Conservation (phyloP, 2,888 invertebrate species). For the Autographa gamma region DNA sequence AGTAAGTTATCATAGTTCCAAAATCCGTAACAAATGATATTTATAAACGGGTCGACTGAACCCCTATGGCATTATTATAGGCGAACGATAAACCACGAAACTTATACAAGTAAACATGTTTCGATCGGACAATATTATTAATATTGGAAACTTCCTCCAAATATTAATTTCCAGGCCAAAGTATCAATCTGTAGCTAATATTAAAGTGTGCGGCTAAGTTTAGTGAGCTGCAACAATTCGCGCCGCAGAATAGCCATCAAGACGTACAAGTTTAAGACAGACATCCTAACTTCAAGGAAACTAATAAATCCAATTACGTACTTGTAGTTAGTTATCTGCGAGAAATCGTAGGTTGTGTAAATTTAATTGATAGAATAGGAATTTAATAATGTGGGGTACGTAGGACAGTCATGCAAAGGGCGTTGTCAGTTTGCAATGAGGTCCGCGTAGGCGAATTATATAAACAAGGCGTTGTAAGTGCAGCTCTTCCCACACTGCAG, state of each 20-base stretch:
- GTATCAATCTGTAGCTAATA: constrained; percentile 52
- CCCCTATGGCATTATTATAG: neutral
- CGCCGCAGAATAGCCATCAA: constrained; percentile 56
- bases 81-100: neutral
- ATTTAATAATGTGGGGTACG: constrained; percentile 52
- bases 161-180: constrained; percentile 29
- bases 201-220: constrained; percentile 65
- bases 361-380: constrained; percentile 55
- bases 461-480: constrained; percentile 63
- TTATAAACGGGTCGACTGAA: neutral
- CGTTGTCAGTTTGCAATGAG: constrained; percentile 61
- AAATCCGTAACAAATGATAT: neutral
- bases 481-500: constrained; percentile 26
- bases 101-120: constrained; percentile 3
- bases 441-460: constrained; percentile 64
- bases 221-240: constrained; percentile 62
- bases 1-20: neutral
- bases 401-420: constrained; percentile 33
- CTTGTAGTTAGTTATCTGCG: constrained; percentile 37
- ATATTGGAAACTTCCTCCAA: constrained; percentile 23
- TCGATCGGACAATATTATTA: neutral
- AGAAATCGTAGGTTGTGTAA: constrained; percentile 43
- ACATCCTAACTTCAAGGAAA: constrained; percentile 61
- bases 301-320: constrained; percentile 66
- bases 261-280: constrained; percentile 61